These are phyloP conservation scores for Accipiter cooperii DNA, from an alignment of 2,113 vertebrate genomes.

Conservation along the genomic window DNA sequence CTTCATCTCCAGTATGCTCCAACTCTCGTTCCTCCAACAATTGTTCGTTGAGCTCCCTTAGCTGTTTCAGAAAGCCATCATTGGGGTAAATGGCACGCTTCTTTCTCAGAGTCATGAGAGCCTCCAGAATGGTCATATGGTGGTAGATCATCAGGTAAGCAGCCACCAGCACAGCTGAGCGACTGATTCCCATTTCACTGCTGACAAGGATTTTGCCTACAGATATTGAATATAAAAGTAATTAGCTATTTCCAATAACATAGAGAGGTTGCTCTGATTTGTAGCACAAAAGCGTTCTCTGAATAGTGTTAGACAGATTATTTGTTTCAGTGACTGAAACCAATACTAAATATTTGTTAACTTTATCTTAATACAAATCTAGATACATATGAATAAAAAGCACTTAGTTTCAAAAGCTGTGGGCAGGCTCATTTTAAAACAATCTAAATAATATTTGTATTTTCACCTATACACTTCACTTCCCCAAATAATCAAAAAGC, in stretches of 20 bases:
- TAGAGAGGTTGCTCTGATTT: background rate
- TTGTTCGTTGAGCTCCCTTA: slow-evolving; percentile 88
- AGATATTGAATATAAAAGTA: background rate
- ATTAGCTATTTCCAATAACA: background rate
- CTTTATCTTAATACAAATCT: background rate
- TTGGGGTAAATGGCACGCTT: slow-evolving; percentile 92
- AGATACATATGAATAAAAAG: background rate
- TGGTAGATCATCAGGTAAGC: slow-evolving; percentile 99
- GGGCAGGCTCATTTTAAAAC: background rate
- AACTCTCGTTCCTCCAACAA: slow-evolving; percentile 84
- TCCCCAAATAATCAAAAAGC: background rate
- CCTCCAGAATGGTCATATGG: slow-evolving; percentile 88
- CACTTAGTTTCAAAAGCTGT: background rate
- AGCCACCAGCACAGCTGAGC: slow-evolving; percentile 86
- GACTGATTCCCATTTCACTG: slow-evolving; percentile 94
- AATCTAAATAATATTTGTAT: background rate
- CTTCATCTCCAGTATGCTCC: slow-evolving; percentile 54
- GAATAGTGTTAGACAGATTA: background rate
- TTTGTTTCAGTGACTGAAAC: background rate
- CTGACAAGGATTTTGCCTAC: slow-evolving; percentile 91
- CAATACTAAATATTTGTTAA: background rate
- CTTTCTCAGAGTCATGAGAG: slow-evolving; percentile 83
- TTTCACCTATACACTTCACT: background rate
- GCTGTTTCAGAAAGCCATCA: slow-evolving; percentile 91
- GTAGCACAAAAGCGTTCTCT: background rate